Percentiles rank a stretch among this genome's conserved stretches.
phyloP scores from a whole-genome alignment of 2,113 vertebrate species.

The Cromileptes altivelis region DNA sequence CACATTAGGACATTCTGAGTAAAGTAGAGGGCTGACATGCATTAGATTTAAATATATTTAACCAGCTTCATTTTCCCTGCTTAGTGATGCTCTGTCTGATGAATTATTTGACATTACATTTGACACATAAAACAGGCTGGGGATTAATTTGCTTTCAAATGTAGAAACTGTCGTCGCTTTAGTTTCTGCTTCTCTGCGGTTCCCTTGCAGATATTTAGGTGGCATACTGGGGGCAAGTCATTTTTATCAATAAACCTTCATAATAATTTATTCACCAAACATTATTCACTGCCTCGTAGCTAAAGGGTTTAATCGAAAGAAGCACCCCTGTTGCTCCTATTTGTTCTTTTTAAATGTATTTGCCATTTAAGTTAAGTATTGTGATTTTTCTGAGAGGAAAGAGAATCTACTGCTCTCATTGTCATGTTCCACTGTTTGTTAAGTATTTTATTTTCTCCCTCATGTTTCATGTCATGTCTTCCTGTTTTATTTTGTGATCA shows the following conservation, averaged over 20 bases:
- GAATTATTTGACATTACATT: constrained; percentile 20
- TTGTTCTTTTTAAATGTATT: constrained; percentile 37
- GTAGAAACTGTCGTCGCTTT: neutral
- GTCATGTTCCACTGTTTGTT: too few species aligned
- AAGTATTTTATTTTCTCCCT: too few species aligned
- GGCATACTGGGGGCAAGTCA: neutral
- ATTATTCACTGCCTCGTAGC: constrained; percentile 58
- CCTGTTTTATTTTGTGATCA: too few species aligned
- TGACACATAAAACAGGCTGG: constrained; percentile 1
- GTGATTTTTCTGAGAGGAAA: constrained; percentile 18
- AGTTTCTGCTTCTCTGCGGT: constrained; percentile 10
- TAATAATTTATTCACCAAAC: constrained; percentile 65
- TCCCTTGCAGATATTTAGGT: constrained; percentile 44
- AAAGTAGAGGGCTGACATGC: neutral
- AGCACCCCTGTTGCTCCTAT: neutral
- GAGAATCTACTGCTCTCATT: neutral
- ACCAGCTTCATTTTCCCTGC: constrained; percentile 14
- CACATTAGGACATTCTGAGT: constrained; percentile 2
- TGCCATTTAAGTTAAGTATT: constrained; percentile 2
- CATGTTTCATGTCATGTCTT: too few species aligned
- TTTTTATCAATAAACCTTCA: constrained; percentile 60
- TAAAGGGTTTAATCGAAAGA: constrained; percentile 36
- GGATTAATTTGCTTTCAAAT: constrained; percentile 33
- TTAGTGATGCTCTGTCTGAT: constrained; percentile 11
- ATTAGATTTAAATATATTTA: constrained; percentile 4